A percentile compares a stretch with the other conserved stretches of the same genome.
Evolutionary conservation across 2,797 vertebrate species (phyloP).

Genomic region (Falco columbarius): DNA sequence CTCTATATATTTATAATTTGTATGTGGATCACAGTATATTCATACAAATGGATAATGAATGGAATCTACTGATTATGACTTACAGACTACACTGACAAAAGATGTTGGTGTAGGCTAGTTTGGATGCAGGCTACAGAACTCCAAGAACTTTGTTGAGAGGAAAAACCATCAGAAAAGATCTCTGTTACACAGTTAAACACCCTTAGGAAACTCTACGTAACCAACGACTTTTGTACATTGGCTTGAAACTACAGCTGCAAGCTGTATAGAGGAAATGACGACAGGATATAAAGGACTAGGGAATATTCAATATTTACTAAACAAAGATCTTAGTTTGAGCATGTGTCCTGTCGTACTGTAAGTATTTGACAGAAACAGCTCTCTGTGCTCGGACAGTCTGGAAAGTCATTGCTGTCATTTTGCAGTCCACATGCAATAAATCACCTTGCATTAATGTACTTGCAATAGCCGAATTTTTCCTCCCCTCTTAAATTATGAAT

Average conservation of each 20-base stretch:
- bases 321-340: conserved; percentile 45
- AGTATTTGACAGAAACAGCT: conserved; percentile 51
- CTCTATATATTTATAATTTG: neutral
- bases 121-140: neutral
- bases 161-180: neutral
- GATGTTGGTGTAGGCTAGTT: neutral
- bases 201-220: conserved; percentile 8
- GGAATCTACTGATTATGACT: neutral
- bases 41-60: neutral
- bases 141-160: neutral
- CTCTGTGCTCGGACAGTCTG: neutral
- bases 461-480: neutral
- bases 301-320: conserved; percentile 71
- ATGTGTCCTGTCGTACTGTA: conserved; percentile 39
- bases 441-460: neutral
- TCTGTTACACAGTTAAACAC: neutral
- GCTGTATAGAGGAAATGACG: conserved; percentile 64
- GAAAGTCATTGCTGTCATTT: neutral
- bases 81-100: neutral
- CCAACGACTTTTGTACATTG: neutral
- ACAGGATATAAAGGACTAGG: conserved; percentile 59
- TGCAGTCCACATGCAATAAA: neutral
- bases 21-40: neutral
- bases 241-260: conserved; percentile 57
- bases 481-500: neutral